phyloP scores from a whole-genome alignment of 2,797 vertebrate species.

The Synaphobranchus kaupii region DNA sequence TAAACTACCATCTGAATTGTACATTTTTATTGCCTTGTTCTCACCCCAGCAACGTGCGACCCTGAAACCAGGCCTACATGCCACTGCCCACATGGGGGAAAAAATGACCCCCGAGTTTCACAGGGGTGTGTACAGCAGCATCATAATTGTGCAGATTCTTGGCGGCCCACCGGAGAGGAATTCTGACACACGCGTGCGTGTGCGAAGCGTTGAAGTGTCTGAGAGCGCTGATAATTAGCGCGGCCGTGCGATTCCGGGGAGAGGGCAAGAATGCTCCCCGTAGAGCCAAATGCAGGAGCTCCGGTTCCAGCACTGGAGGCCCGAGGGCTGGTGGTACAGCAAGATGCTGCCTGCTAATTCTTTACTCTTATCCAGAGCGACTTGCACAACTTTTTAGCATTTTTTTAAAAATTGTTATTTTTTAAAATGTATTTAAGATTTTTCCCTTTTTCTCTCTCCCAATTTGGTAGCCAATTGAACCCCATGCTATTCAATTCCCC shows the following conservation, averaged over 20 bases:
- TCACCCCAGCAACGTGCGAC: not conserved
- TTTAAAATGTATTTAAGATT: too few species aligned
- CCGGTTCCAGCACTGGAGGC: not conserved
- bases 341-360: not conserved
- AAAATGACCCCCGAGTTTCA: conserved; percentile 27
- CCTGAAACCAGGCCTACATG: conserved; percentile 1
- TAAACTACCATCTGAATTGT: not conserved
- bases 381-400: too few species aligned
- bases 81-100: conserved; percentile 21
- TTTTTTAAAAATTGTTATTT: too few species aligned
- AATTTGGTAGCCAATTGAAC: too few species aligned
- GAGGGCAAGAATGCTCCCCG: conserved; percentile 3
- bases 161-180: conserved; percentile 25
- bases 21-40: not conserved
- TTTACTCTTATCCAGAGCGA: too few species aligned
- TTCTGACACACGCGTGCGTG: conserved; percentile 24
- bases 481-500: too few species aligned
- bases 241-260: conserved; percentile 15
- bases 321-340: not conserved
- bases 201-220: conserved; percentile 43
- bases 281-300: not conserved
- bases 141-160: conserved; percentile 38
- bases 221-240: conserved; percentile 38
- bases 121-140: conserved; percentile 30
- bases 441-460: too few species aligned